Conservation (phyloP, 2,888 invertebrate species). For the Yponomeuta malinellus region DNA sequence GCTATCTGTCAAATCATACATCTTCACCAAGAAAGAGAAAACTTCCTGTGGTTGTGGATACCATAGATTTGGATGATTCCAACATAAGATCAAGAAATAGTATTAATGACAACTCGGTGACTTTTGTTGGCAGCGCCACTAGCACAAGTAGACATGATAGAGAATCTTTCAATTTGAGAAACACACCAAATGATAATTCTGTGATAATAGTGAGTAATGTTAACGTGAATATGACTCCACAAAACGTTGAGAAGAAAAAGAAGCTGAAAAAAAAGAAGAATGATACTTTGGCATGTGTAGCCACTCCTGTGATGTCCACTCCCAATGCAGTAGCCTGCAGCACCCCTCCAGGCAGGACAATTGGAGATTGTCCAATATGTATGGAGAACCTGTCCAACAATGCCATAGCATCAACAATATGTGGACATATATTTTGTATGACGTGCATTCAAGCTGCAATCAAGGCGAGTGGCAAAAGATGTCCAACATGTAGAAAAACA, state of each 20-base stretch:
- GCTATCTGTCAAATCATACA: neutral
- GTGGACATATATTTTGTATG: conserved; percentile 52
- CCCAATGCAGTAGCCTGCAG: neutral
- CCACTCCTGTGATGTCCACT: neutral
- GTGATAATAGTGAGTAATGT: conserved; percentile 13
- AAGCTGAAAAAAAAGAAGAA: neutral
- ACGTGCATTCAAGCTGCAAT: conserved; percentile 37
- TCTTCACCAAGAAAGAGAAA: neutral
- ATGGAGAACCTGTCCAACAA: conserved; percentile 36
- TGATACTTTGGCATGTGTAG: neutral
- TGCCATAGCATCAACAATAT: conserved; percentile 41
- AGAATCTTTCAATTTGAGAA: neutral
- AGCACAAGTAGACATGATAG: neutral
- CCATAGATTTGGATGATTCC: conserved; percentile 12
- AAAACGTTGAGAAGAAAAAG: neutral
- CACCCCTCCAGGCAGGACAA: conserved; percentile 14
- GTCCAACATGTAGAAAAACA: conserved; percentile 44
- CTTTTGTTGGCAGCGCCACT: neutral
- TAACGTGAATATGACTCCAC: neutral
- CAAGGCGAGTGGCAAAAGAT: conserved; percentile 34
- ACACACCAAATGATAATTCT: conserved; percentile 7
- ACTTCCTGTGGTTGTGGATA: conserved; percentile 4
- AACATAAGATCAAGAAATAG: neutral
- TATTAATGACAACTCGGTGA: neutral
- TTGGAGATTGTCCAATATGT: conserved; percentile 50